phyloP scores from a whole-genome alignment of 2,888 invertebrate genomes.

The Trichopoda pennipes region DNA sequence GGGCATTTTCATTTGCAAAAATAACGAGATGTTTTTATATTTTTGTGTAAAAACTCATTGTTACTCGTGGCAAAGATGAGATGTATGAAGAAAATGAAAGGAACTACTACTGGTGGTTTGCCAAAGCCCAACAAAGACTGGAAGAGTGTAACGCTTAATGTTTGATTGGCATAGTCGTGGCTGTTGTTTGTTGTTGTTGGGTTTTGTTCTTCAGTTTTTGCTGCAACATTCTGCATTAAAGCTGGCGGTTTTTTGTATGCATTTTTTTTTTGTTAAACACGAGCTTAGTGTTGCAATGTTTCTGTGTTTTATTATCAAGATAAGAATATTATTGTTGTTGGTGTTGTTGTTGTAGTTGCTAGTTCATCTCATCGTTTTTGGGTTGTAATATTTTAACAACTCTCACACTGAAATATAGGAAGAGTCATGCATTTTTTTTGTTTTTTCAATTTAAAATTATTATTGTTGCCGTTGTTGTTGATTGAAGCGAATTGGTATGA shows the following conservation, averaged over 20 bases:
- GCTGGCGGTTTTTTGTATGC: conserved; percentile 50
- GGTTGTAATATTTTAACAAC: conserved; percentile 41
- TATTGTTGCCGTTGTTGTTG: conserved; percentile 22
- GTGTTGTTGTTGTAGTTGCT: conserved; percentile 5
- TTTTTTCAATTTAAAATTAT: conserved; percentile 4
- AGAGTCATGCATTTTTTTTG: conserved; percentile 8
- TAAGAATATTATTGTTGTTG: conserved; percentile 9
- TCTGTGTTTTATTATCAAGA: conserved; percentile 6
- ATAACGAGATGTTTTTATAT: not conserved
- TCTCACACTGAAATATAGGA: conserved; percentile 35
- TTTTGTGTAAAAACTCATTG: not conserved
- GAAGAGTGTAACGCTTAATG: conserved; percentile 13
- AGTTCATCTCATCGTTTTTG: conserved; percentile 13
- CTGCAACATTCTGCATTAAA: conserved; percentile 32
- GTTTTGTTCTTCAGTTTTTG: conserved; percentile 11
- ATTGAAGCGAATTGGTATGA: conserved; percentile 48
- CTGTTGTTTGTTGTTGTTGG: conserved; percentile 8
- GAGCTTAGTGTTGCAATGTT: conserved; percentile 32
- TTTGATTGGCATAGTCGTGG: conserved; percentile 13
- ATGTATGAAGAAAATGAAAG: conserved; percentile 43
- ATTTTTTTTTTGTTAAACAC: conserved; percentile 26
- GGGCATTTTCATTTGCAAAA: not conserved
- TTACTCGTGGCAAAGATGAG: conserved; percentile 17
- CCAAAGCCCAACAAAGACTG: conserved; percentile 30
- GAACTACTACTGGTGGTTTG: conserved; percentile 35